Evolutionary conservation across 2,888 invertebrate species (phyloP).

Genomic region (Coleophora flavipennella): DNA sequence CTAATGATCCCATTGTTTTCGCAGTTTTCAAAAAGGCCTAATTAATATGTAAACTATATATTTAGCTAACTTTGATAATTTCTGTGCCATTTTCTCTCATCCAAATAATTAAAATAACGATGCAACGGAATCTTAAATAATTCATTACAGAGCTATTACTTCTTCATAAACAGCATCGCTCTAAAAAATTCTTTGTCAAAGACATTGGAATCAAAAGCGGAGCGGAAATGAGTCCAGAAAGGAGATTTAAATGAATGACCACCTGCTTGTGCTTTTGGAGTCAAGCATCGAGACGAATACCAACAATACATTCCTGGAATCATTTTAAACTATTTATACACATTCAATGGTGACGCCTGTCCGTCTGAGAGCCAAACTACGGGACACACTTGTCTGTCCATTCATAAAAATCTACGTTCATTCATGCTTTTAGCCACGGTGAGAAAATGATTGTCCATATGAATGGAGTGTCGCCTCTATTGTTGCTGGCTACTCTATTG

Average conservation of each 20-base stretch:
- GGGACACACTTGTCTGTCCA: conserved; percentile 43
- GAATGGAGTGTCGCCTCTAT: conserved; percentile 42
- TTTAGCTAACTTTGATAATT: no score
- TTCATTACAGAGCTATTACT: no score
- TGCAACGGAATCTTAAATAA: no score
- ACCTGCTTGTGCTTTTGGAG: conserved; percentile 32
- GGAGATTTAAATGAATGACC: conserved; percentile 48
- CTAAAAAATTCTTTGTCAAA: no score
- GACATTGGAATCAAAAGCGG: conserved; percentile 9
- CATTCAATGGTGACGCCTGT: conserved; percentile 39
- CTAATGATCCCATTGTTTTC: no score
- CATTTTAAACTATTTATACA: conserved; percentile 34
- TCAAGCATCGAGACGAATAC: conserved; percentile 14
- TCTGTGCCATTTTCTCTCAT: no score
- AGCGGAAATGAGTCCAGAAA: conserved; percentile 57
- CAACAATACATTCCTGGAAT: conserved; percentile 28
- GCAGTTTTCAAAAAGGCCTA: no score
- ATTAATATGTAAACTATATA: no score
- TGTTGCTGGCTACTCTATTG: conserved; percentile 25
- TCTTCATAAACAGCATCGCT: no score
- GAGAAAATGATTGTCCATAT: conserved; percentile 16
- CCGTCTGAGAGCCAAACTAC: conserved; percentile 34
- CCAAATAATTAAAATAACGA: no score
- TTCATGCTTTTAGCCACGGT: conserved; percentile 43
- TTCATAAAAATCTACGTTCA: conserved; percentile 45